phyloP scores from a whole-genome alignment of 2,888 invertebrate genomes.

The Drosophila sordidapex region DNA sequence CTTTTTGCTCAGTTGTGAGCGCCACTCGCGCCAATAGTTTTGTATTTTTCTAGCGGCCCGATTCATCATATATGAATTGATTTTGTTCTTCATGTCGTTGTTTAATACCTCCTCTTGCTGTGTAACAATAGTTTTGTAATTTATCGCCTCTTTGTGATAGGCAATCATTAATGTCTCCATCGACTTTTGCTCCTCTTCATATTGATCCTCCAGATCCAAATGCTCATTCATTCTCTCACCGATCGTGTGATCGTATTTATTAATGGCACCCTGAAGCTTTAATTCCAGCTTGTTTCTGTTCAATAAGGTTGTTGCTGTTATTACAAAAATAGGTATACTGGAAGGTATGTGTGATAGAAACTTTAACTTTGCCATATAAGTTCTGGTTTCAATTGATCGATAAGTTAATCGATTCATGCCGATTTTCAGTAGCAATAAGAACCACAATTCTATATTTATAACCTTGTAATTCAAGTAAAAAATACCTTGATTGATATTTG shows the following conservation, averaged over 20 bases:
- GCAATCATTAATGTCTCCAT: constrained; percentile 70
- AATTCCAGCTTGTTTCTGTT: constrained; percentile 78
- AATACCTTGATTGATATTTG: too few relatives aligned
- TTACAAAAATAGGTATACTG: background rate
- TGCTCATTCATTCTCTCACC: constrained; percentile 77
- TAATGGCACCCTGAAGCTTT: constrained; percentile 74
- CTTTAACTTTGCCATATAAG: background rate
- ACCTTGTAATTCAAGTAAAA: too few relatives aligned
- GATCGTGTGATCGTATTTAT: constrained; percentile 81
- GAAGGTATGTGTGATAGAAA: background rate
- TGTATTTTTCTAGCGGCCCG: constrained; percentile 82
- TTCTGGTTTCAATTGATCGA: background rate
- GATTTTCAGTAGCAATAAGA: background rate
- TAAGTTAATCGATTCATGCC: too few relatives aligned
- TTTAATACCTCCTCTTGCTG: constrained; percentile 58
- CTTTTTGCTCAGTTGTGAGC: background rate
- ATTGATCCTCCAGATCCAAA: constrained; percentile 59
- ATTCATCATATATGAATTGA: constrained; percentile 81
- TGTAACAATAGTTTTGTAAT: constrained; percentile 72
- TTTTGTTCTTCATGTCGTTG: constrained; percentile 20
- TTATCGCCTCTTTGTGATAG: constrained; percentile 62
- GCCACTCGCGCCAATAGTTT: constrained; percentile 75
- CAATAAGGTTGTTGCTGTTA: background rate
- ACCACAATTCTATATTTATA: background rate
- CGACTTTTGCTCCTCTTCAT: constrained; percentile 49